These are phyloP conservation scores for Cyclargus thomasi DNA, from an alignment of 1,140 invertebrate species.

Conservation along the genomic window DNA sequence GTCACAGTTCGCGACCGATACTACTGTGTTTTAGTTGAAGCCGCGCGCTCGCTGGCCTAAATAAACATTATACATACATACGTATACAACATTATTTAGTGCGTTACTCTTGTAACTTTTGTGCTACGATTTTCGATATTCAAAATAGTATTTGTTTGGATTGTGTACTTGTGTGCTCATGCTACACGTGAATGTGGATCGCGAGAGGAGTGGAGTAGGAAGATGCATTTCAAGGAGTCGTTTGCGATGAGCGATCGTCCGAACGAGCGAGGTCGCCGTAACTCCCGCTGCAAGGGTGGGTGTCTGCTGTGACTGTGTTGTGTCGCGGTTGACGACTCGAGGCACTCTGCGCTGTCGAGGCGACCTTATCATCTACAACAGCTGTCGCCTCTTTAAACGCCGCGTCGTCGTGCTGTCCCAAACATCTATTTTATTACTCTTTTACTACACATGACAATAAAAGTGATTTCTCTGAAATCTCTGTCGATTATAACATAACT, in stretches of 20 bases:
- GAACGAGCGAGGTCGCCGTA: slow-evolving; percentile 69
- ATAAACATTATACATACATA: slow-evolving; percentile 17
- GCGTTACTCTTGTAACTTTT: slow-evolving; percentile 37
- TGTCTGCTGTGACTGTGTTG: slow-evolving; percentile 52
- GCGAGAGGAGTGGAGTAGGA: slow-evolving; percentile 58
- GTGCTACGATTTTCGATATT: slow-evolving; percentile 19
- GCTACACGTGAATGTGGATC: slow-evolving; percentile 69
- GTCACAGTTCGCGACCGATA: slow-evolving; percentile 60
- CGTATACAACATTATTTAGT: not conserved
- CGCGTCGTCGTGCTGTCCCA: slow-evolving; percentile 8
- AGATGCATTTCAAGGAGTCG: slow-evolving; percentile 75
- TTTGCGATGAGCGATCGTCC: slow-evolving; percentile 73
- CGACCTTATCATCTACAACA: slow-evolving; percentile 31
- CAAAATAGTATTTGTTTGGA: slow-evolving; percentile 53
- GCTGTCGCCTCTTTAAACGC: slow-evolving; percentile 21
- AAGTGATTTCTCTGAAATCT: no score
- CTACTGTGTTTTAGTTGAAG: slow-evolving; percentile 32
- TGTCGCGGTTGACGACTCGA: slow-evolving; percentile 44
- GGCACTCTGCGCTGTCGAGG: slow-evolving; percentile 25
- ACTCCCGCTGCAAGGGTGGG: slow-evolving; percentile 72
- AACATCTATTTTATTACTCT: slow-evolving; percentile 22
- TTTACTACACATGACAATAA: slow-evolving; percentile 19
- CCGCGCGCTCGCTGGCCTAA: slow-evolving; percentile 22
- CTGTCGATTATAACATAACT: no score
- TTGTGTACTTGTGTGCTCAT: slow-evolving; percentile 63